Base-by-base conservation (phyloP, 2,888 invertebrate species). In the Trachelus tabidus region DNA sequence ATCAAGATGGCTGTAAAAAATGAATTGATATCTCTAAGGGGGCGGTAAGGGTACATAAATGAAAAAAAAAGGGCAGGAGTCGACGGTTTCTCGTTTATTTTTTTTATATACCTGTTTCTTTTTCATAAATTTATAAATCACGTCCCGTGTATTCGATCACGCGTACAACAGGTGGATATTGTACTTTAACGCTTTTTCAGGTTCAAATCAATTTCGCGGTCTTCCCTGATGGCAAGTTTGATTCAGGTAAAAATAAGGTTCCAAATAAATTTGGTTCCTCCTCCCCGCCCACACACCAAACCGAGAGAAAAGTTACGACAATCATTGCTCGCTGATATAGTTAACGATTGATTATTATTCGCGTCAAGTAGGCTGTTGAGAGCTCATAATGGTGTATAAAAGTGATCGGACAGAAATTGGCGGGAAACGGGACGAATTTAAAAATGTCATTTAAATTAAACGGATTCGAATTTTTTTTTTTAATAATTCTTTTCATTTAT, bases 191-290 rank as follows among this genome's bases (percentile, higher is more conserved):
- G 84, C 86, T 90, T 90, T 90, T 90, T 90, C 90, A 91, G 89
- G 90, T 90, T 87, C 90, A 90, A 89, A 90, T 89, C 87, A 89
- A 88, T 90, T 89, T 89, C 88, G 88, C 89, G 87, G 89, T 90
- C 88, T 90, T 88, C 88, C 89, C 89, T 84, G 90, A 91, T 88
- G 86, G 87, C 90, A 91, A 90, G 86, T 86, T 89, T 86, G 90
- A 91, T 89, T 89, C 90, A 90, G 90, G 90, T 90, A 90, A 90
- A 89, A 88, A 84, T 80, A 87, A 87, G 88, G 87, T 85, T 87
- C 87, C 85, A 83, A 87, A 83, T 77, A 30, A 71, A 80, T 83
- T 87, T 85, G 85, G 84, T 87, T 85, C 30, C 40, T 40, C 2
- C 40, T 23, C 6, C 23, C 40, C 6, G 2, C 40, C 9, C 15